Percentiles rank a stretch among this genome's conserved stretches.
Conservation (phyloP, 2,797 vertebrate species). For the Tamandua tetradactyla region DNA sequence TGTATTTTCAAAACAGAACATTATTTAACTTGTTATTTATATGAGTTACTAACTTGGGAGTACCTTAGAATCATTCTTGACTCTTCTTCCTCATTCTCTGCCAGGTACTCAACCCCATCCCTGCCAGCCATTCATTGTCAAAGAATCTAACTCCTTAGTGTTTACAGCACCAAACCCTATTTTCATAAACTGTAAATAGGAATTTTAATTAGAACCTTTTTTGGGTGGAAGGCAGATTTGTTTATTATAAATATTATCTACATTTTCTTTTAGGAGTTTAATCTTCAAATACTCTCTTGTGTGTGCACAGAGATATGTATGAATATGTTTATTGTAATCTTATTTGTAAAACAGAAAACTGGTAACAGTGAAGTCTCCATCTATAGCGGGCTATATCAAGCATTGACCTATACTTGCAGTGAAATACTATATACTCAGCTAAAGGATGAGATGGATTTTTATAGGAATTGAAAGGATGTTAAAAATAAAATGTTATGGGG, state of each 20-base stretch:
- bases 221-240: background rate
- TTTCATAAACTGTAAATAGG: background rate
- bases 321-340: background rate
- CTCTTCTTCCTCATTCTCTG: background rate
- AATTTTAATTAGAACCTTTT: conserved; percentile 29
- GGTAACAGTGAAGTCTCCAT: background rate
- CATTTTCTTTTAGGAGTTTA: conserved; percentile 22
- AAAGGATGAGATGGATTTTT: background rate
- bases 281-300: background rate
- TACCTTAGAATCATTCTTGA: background rate
- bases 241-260: background rate
- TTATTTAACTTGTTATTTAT: background rate
- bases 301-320: background rate
- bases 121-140: background rate
- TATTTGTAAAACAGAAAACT: conserved; percentile 43
- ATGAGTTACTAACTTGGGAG: background rate
- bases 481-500: background rate
- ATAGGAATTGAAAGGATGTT: background rate
- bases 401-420: background rate
- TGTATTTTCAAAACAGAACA: background rate
- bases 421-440: background rate
- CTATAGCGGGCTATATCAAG: background rate
- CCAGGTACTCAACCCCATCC: background rate
- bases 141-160: background rate
- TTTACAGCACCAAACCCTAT: background rate